Base-by-base conservation (phyloP, 2,113 vertebrate genomes). In the Paratilapia polleni region DNA sequence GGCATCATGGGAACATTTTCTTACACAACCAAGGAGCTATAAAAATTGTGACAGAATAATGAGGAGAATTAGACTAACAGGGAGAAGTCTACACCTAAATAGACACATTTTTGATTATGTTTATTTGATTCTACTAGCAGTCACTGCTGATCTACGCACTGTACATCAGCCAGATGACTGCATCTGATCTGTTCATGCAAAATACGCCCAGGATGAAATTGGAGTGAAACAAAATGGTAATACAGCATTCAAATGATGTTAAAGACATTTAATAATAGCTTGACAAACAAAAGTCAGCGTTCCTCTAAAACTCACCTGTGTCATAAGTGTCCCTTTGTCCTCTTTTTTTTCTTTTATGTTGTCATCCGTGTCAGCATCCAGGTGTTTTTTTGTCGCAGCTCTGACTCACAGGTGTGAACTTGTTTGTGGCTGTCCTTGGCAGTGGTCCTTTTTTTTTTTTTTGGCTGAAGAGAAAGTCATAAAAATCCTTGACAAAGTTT, bases 381-480 rank as follows among this genome's bases (percentile, higher is more conserved):
- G 82, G 77, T 82, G 84, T 85, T 80, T 77, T 63, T 52, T 22
- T 58, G 54, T 24, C 59, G 64, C 59, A 49, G 24, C 66, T 76
- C 78, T 81, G 85, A 63, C 73, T 81, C 74, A 52, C 82, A 82
- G 80, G 80, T 85, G 79, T 20, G 58, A 41, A 66, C n/a, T 15
- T 82, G 56, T 62, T 59, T 1, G 5, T 7, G 64, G 6, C 0
- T 1, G 70, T 63, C 78, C 75, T 82, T 26, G 22, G 31, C 36
- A 4, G 5, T 2, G 31, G 41, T 64, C 26, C 5, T 62, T 10
- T 22, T 15, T 47, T 63, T 0, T n/a, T 60, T 74, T 36, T 49
- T n/a, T 20, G 22, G 80, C 24, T 13, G 22, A 26, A 64, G 10
- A 77, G 79, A 84, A 80, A 79, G 74, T 85, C 56, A 8, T 60